phyloP scores from a whole-genome alignment of 2,113 vertebrate genomes.

The Psilopogon haemacephalus region DNA sequence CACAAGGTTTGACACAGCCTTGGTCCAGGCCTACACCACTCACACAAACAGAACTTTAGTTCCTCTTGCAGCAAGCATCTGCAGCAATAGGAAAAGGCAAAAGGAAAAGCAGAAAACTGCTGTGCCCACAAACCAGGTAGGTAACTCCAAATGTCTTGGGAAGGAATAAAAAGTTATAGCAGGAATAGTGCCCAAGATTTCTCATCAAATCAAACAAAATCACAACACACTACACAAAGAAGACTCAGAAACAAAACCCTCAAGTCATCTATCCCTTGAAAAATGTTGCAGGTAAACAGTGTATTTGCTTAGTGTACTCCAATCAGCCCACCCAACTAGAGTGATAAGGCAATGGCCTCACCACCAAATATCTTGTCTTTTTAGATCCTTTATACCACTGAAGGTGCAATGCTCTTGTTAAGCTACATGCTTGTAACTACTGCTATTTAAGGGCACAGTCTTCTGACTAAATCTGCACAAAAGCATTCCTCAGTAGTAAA shows the following conservation, averaged over 20 bases:
- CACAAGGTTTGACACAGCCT: background rate
- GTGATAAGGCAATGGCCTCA: accelerated
- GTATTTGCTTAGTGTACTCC: background rate
- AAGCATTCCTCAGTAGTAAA: background rate
- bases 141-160: background rate
- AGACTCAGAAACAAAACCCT: background rate
- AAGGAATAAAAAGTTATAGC: background rate
- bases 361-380: background rate
- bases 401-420: background rate
- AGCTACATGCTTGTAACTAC: background rate
- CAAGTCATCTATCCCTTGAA: background rate
- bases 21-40: background rate
- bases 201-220: background rate
- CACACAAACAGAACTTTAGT: background rate
- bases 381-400: background rate
- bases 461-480: background rate
- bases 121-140: background rate
- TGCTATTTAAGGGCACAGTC: background rate
- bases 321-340: background rate
- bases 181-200: background rate
- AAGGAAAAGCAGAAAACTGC: background rate
- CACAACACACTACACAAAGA: background rate
- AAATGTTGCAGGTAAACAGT: background rate
- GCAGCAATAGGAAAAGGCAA: background rate
- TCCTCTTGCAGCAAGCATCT: background rate